Evolutionary conservation across 2,888 invertebrate species (phyloP).

Genomic region (Aphodius granarius): DNA sequence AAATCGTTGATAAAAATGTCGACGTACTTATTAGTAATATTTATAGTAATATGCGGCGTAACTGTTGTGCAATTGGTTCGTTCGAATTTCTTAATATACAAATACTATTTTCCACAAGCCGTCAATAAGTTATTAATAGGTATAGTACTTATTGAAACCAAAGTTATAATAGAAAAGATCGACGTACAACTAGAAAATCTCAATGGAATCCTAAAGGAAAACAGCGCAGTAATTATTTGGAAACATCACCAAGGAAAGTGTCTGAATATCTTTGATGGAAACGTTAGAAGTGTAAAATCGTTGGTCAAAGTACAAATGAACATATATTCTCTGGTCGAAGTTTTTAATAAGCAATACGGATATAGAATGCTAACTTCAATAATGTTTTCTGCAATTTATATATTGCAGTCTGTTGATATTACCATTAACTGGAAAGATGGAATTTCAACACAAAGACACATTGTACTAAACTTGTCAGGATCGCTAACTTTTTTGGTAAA

Average conservation of each 20-base stretch:
- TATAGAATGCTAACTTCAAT: neutral
- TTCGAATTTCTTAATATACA: neutral
- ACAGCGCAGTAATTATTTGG: neutral
- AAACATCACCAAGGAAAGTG: neutral
- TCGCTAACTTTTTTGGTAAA: neutral
- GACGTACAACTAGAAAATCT: neutral
- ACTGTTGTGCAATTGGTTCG: neutral
- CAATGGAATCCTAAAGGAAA: neutral
- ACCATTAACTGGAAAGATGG: neutral
- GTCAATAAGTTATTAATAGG: neutral
- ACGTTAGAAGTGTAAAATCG: neutral
- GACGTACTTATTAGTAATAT: neutral
- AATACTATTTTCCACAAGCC: neutral
- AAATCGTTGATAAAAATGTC: neutral
- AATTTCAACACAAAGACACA: neutral
- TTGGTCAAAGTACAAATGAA: neutral
- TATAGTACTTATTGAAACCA: neutral
- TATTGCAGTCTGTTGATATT: neutral
- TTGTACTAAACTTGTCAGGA: neutral
- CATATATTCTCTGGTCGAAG: neutral
- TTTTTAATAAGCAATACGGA: constrained; percentile 4
- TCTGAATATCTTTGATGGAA: neutral
- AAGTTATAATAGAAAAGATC: neutral
- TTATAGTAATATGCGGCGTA: neutral
- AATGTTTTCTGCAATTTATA: neutral